Percentiles rank a stretch among this genome's conserved stretches.
Evolutionary conservation across 2,888 invertebrate genomes (phyloP).

Genomic region (Chrysolina oricalcia): DNA sequence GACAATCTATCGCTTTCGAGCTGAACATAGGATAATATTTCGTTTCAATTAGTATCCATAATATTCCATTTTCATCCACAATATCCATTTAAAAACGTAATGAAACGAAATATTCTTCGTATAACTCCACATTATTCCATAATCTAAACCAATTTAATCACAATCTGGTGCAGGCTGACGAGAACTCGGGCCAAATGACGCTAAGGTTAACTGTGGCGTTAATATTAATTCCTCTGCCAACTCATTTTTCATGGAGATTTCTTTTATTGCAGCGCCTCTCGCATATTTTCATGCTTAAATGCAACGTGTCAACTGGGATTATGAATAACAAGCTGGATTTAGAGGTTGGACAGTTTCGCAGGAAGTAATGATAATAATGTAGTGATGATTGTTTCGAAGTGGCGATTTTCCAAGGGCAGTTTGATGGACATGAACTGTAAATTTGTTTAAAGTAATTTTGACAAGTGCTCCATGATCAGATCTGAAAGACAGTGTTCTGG

Average conservation of each 20-base stretch:
- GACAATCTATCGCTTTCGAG: too few relatives aligned
- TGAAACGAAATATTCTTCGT: not conserved
- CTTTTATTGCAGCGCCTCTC: constrained; percentile 21
- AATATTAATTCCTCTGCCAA: constrained; percentile 51
- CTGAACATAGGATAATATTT: not conserved
- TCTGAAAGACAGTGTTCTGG: too few relatives aligned
- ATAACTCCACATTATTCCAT: constrained; percentile 9
- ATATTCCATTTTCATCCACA: not conserved
- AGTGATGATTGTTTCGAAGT: too few relatives aligned
- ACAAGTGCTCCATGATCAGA: too few relatives aligned
- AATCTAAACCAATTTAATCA: constrained; percentile 26
- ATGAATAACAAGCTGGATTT: too few relatives aligned
- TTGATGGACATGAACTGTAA: too few relatives aligned
- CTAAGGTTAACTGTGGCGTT: constrained; percentile 38
- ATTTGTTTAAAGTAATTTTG: too few relatives aligned
- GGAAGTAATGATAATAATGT: too few relatives aligned
- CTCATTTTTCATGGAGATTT: constrained; percentile 47
- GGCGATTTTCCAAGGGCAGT: too few relatives aligned
- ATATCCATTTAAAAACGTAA: not conserved
- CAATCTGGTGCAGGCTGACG: constrained; percentile 20
- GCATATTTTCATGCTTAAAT: constrained; percentile 8
- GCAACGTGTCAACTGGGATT: not conserved
- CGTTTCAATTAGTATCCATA: not conserved
- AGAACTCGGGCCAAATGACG: constrained; percentile 16
- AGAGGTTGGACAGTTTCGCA: too few relatives aligned